Conservation (phyloP, 2,888 invertebrate genomes). For the Meiosimyza decipiens region DNA sequence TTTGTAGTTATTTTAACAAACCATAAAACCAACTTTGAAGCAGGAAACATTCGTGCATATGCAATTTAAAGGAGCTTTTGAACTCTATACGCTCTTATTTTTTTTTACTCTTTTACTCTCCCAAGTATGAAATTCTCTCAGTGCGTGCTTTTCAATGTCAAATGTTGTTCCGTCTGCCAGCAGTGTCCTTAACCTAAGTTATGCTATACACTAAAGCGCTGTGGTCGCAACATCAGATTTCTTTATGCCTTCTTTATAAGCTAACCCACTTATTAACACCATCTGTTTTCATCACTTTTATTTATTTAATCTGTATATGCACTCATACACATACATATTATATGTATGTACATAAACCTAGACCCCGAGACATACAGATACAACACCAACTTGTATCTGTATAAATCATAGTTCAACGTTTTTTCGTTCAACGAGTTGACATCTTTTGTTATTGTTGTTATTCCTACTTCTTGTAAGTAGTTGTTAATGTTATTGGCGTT, state of each 20-base stretch:
- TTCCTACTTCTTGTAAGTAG: background rate
- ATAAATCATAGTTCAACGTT: slow-evolving; percentile 10
- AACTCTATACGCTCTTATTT: no score
- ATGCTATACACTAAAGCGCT: no score
- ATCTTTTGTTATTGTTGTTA: background rate
- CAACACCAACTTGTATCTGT: background rate
- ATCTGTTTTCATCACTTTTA: no score
- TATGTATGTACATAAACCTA: background rate
- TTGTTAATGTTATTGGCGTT: slow-evolving; percentile 9
- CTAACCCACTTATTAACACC: background rate
- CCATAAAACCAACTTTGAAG: no score
- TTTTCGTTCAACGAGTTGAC: background rate
- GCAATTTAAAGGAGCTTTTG: no score
- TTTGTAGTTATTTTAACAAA: no score
- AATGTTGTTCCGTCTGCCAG: background rate
- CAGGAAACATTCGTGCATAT: no score
- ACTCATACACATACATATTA: background rate
- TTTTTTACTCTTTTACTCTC: no score
- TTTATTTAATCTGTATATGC: background rate
- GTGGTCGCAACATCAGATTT: background rate
- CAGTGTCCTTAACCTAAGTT: no score
- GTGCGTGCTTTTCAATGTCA: background rate
- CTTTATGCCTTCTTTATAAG: background rate
- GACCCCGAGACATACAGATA: slow-evolving; percentile 6
- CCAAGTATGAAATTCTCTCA: no score